Conservation (phyloP, 2,797 vertebrate genomes). For the Pitangus sulphuratus region DNA sequence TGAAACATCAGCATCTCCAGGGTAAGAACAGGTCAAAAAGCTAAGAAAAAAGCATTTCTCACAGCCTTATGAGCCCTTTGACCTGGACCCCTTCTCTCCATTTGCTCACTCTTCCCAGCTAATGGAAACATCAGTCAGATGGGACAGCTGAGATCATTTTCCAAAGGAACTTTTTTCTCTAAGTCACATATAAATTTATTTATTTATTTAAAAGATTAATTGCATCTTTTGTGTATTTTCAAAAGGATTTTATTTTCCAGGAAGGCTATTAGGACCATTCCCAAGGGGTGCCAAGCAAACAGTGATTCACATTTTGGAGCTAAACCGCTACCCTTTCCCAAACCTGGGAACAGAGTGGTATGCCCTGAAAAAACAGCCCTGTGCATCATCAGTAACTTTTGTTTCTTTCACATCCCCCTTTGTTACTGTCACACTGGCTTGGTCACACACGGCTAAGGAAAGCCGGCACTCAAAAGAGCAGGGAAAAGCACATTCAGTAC, state of each 20-base stretch:
- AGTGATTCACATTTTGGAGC: neutral
- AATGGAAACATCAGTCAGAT: neutral
- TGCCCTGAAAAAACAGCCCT: neutral
- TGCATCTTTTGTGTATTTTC: neutral
- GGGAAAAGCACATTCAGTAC: neutral
- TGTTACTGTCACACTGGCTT: neutral
- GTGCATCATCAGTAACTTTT: neutral
- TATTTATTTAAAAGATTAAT: neutral
- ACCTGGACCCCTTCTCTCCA: neutral
- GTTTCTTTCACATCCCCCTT: neutral
- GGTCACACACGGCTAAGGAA: neutral
- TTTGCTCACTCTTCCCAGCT: neutral
- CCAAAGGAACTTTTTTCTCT: neutral
- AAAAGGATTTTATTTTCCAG: neutral
- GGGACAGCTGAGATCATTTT: neutral
- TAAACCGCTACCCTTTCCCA: neutral
- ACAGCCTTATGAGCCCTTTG: neutral
- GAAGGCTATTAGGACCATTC: neutral
- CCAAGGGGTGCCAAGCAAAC: neutral
- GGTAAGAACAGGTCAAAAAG: neutral
- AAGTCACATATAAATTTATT: neutral
- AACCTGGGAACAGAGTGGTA: fast-evolving
- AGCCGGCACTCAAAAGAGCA: neutral
- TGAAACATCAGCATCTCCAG: neutral
- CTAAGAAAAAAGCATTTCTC: neutral